Evolutionary conservation across 2,113 vertebrate species (phyloP), one percentile per base, ranked within the genome.

Genomic region (Noturus placidus): DNA sequence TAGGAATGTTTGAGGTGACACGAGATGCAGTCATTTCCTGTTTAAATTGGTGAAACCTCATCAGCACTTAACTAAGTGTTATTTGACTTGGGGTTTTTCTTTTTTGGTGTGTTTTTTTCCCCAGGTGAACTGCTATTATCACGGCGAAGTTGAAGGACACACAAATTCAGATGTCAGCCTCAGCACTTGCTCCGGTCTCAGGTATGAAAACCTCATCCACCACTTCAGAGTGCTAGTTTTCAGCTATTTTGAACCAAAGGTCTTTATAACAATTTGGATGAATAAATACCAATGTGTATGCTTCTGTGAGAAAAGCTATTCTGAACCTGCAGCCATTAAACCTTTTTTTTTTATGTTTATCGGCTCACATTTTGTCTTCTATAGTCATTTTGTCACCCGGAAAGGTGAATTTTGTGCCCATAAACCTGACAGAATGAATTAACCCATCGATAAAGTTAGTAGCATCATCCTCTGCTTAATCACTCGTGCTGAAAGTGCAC

Each of bases 101-200:
- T 10, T 9, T 74, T 19, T 42, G 35, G 69, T 33, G 33, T 20
- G 5, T 72, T 79, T 59, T 65, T 87, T 52, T 56, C 7, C 35
- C 20, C 92, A 96, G 95, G 91, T 86, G 67, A 95, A 96, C 92
- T 96, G 95, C 91, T 96, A 95, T 92, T 96, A 96, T 90, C 95
- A 96, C 20, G 95, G 95, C 9, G 91, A 92, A 86, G 95, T 96
- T 83, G 90, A 94, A 91, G 95, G 92, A 76, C 92, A 89, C 7
- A 78, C 30, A n/a, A 56, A 88, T 84, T 96, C 95, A 0, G 95
- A 95, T 7, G 94, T 95, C 91, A 95, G 92, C 91, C 93, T 96
- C 90, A 96, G 95, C 83, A 93, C 94, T 46, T 96, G 95, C 57
- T 86, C 92, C 61, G 94, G 94, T 65, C 90, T 96, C 86, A 95